Evolutionary conservation across 2,113 vertebrate genomes (phyloP).

Genomic region (Anhinga anhinga): DNA sequence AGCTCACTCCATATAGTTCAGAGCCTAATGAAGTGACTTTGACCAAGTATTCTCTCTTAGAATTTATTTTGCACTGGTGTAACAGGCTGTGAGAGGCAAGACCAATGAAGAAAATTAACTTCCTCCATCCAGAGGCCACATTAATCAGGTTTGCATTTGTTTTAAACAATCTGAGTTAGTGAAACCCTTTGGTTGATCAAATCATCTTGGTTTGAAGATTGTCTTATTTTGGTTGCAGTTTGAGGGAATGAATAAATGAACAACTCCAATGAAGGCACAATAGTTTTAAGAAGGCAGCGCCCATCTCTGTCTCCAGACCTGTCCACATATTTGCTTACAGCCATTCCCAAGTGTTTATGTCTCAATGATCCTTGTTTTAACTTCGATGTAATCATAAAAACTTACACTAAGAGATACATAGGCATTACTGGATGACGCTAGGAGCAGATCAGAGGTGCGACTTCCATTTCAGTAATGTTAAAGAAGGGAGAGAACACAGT

Average conservation of each 20-base stretch:
- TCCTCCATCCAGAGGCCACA: neutral
- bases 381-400: neutral
- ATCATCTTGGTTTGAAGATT: neutral
- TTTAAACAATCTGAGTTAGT: neutral
- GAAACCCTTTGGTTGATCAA: neutral
- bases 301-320: neutral
- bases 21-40: neutral
- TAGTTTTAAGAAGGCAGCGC: neutral
- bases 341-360: neutral
- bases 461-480: neutral
- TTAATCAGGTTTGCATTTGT: neutral
- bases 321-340: neutral
- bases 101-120: neutral
- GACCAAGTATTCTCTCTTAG: neutral
- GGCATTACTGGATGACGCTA: fast-evolving
- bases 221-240: neutral
- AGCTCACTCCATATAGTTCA: neutral
- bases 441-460: neutral
- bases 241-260: neutral
- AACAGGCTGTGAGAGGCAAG: neutral
- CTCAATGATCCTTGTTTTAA: neutral
- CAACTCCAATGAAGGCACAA: neutral
- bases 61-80: neutral
- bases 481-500: neutral
- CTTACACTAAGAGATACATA: neutral